These are phyloP conservation scores for Felis catus DNA, from an alignment of 2,113 vertebrate genomes.

Conservation along the genomic window F.catus_Fca126_mat1.0 CM031416.1:116861001-116861500, in stretches of 20 bases:
- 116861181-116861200: neutral
- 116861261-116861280: neutral
- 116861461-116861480: neutral
- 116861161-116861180: neutral
- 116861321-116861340: neutral
- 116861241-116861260: neutral
- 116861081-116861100: neutral
- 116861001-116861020: neutral
- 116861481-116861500: neutral
- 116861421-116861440: constrained; percentile 14
- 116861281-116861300: neutral
- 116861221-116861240: neutral
- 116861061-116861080: neutral
- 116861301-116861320: neutral
- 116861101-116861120: neutral
- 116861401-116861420: neutral
- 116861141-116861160: neutral
- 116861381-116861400: neutral
- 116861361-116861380: neutral
- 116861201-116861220: neutral
- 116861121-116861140: neutral
- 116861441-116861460: neutral
- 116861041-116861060: neutral
- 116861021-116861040: neutral
- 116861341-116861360: neutral